Evolutionary conservation across 1,140 invertebrate genomes (phyloP).

Genomic region (Marisa cornuarietis): DNA sequence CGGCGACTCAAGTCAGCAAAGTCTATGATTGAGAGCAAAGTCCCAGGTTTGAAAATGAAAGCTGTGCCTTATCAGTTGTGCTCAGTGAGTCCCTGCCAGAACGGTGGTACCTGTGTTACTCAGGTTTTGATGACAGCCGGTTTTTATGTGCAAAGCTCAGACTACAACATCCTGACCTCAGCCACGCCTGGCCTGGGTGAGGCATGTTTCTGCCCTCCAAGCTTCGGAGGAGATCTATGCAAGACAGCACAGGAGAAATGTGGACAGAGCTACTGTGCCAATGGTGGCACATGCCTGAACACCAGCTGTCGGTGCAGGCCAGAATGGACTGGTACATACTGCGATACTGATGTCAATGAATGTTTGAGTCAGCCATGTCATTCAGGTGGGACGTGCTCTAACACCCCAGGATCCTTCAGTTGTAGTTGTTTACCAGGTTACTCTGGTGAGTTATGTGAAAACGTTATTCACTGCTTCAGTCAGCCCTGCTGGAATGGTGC

Average conservation of each 20-base stretch:
- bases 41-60: conserved; percentile 34
- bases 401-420: conserved; percentile 70
- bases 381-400: conserved; percentile 62
- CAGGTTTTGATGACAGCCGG: conserved; percentile 66
- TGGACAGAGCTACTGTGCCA: conserved; percentile 89
- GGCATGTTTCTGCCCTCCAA: conserved; percentile 85
- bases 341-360: conserved; percentile 93
- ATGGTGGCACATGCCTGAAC: conserved; percentile 90
- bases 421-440: conserved; percentile 91
- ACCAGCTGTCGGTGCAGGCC: conserved; percentile 87
- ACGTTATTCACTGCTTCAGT: conserved; percentile 42
- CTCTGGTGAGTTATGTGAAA: conserved; percentile 80
- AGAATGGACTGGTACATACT: conserved; percentile 70
- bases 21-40: conserved; percentile 28
- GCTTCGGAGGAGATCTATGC: conserved; percentile 87
- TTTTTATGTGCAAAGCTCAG: conserved; percentile 77
- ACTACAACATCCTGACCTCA: conserved; percentile 90
- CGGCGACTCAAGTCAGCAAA: conserved; percentile 1
- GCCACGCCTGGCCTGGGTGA: conserved; percentile 92
- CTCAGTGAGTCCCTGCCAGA: conserved; percentile 39
- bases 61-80: conserved; percentile 22
- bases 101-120: conserved; percentile 72
- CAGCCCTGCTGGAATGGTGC: conserved; percentile 67
- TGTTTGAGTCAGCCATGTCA: conserved; percentile 74
- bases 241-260: conserved; percentile 76